phyloP scores from a whole-genome alignment of 2,888 invertebrate genomes.

The Chloroclysta siterata region DNA sequence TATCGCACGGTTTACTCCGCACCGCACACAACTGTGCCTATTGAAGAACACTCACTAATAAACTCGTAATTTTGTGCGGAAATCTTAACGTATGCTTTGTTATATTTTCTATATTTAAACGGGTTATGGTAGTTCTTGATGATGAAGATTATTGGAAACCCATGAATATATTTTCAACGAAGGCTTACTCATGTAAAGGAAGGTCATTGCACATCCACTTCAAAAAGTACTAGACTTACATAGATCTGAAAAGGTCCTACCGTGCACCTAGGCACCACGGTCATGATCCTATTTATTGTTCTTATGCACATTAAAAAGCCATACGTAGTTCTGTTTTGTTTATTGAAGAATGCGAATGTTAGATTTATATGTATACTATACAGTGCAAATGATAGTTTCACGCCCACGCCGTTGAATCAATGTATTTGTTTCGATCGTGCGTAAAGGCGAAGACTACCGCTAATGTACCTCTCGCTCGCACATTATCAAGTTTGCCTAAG shows the following conservation, averaged over 20 bases:
- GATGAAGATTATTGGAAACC: slow-evolving; percentile 15
- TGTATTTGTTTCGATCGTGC: too few relatives aligned
- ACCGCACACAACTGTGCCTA: slow-evolving; percentile 40
- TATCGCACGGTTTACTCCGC: slow-evolving; percentile 2
- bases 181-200: background rate
- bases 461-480: too few relatives aligned
- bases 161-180: slow-evolving; percentile 1
- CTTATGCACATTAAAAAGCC: background rate
- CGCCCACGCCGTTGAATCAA: background rate
- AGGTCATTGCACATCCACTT: background rate
- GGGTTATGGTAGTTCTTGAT: slow-evolving; percentile 26
- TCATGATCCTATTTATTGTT: background rate
- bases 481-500: too few relatives aligned
- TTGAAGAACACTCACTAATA: slow-evolving; percentile 52
- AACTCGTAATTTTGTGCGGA: slow-evolving; percentile 57
- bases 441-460: too few relatives aligned
- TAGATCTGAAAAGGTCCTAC: background rate
- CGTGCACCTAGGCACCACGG: too few relatives aligned
- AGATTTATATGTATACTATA: background rate
- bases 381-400: background rate
- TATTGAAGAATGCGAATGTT: background rate
- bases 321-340: background rate
- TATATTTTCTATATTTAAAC: slow-evolving; percentile 43
- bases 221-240: background rate
- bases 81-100: slow-evolving; percentile 51